Evolutionary conservation across 2,797 vertebrate genomes (phyloP).

Genomic region (Sparidentex hasta): DNA sequence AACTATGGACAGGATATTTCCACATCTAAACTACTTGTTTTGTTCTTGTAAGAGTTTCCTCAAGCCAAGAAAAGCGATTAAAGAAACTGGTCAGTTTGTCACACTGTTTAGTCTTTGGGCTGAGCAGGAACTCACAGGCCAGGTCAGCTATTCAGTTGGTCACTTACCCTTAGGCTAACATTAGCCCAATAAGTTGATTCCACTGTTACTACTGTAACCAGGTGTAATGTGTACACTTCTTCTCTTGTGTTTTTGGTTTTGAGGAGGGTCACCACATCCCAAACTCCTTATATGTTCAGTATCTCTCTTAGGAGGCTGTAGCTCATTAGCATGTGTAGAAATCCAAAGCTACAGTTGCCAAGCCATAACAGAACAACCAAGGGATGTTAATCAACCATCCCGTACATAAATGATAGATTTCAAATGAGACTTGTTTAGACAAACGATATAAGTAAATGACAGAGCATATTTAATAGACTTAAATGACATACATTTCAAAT

Average conservation of each 20-base stretch:
- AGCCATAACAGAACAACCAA: background rate
- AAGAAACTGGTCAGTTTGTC: no score
- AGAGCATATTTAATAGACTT: background rate
- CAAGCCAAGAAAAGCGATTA: no score
- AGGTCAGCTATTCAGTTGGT: no score
- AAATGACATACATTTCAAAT: slow-evolving; percentile 8
- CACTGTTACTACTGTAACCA: background rate
- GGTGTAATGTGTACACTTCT: background rate
- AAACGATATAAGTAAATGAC: slow-evolving; percentile 1
- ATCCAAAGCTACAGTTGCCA: background rate
- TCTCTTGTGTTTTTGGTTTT: background rate
- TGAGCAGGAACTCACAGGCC: no score
- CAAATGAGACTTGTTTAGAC: background rate
- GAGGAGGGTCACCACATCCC: background rate
- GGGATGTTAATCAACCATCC: no score
- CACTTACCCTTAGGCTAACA: background rate
- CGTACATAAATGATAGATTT: background rate
- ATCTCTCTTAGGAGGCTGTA: background rate
- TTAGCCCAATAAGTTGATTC: background rate
- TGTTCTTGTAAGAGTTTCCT: no score
- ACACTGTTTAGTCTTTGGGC: no score
- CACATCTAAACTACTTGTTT: no score
- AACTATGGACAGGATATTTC: no score
- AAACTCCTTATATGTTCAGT: background rate
- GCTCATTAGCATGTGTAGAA: background rate